Conservation (phyloP, 2,113 vertebrate species). For the Toxotes chatareus region DNA sequence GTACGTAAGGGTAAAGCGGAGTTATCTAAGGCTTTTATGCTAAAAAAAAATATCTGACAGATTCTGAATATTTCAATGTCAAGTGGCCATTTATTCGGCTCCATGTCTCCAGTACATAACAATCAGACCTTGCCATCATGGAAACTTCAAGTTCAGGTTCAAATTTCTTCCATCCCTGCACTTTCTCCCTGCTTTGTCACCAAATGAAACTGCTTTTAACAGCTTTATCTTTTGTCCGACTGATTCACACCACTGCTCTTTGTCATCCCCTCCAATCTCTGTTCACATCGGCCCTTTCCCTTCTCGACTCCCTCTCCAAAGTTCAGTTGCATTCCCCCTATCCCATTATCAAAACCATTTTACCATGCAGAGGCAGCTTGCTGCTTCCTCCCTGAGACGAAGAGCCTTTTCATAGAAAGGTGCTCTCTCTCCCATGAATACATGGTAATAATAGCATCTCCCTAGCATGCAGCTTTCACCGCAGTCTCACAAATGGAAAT, state of each 20-base stretch:
- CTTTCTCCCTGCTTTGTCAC: constrained; percentile 27
- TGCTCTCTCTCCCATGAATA: constrained; percentile 48
- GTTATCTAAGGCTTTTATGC: not conserved
- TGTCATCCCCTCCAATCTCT: constrained; percentile 35
- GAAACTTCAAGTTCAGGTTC: constrained; percentile 18
- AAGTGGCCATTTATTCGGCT: constrained; percentile 27
- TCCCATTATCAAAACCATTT: constrained; percentile 61
- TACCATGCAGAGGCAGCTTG: constrained; percentile 26
- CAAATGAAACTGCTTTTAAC: constrained; percentile 40
- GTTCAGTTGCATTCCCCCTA: constrained; percentile 38
- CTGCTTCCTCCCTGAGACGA: constrained; percentile 38
- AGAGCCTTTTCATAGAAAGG: constrained; percentile 58
- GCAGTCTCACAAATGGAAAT: constrained; percentile 64
- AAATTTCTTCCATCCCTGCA: not conserved
- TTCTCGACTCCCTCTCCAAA: constrained; percentile 29
- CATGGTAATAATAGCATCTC: constrained; percentile 64
- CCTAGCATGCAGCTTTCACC: constrained; percentile 51
- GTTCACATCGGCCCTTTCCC: constrained; percentile 24
- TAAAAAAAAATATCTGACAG: not conserved
- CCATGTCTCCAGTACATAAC: not conserved
- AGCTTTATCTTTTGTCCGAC: constrained; percentile 29
- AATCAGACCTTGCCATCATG: constrained; percentile 7
- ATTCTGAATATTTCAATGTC: constrained; percentile 11
- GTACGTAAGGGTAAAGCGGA: no score
- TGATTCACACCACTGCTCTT: constrained; percentile 32